Conservation (phyloP, 2,797 vertebrate genomes). For the Microcaecilia unicolor region DNA sequence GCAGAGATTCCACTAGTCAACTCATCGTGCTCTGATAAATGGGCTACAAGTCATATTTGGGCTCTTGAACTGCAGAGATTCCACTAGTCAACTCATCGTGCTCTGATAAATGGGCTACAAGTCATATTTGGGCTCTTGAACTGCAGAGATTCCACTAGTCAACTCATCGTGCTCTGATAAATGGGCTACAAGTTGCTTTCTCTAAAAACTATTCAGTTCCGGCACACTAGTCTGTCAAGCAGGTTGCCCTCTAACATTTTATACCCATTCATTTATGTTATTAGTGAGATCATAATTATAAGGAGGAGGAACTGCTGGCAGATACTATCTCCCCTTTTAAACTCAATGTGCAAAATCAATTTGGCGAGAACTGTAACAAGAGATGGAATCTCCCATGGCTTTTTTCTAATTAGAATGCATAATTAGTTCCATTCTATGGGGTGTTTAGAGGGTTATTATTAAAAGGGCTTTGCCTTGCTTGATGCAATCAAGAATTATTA, state of each 20-base stretch:
- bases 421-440: slow-evolving; percentile 7
- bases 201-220: slow-evolving; percentile 5
- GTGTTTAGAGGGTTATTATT: slow-evolving; percentile 9
- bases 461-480: slow-evolving; percentile 17
- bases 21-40: not conserved
- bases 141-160: not conserved
- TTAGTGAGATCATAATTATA: slow-evolving; percentile 18
- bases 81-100: not conserved
- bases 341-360: not conserved
- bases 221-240: slow-evolving; percentile 9
- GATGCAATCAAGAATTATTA: slow-evolving; percentile 12
- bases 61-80: not conserved
- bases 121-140: not conserved
- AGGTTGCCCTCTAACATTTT: slow-evolving; percentile 12
- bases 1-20: not conserved
- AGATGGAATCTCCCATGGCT: not conserved
- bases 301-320: not conserved
- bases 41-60: not conserved
- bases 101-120: not conserved
- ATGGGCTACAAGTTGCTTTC: not conserved
- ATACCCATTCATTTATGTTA: slow-evolving; percentile 23
- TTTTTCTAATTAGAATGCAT: slow-evolving; percentile 9
- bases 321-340: not conserved
- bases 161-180: not conserved
- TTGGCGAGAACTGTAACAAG: not conserved